These are phyloP conservation scores for Diorhabda elongata DNA, from an alignment of 1,140 invertebrate genomes.

Conservation along the genomic window DNA sequence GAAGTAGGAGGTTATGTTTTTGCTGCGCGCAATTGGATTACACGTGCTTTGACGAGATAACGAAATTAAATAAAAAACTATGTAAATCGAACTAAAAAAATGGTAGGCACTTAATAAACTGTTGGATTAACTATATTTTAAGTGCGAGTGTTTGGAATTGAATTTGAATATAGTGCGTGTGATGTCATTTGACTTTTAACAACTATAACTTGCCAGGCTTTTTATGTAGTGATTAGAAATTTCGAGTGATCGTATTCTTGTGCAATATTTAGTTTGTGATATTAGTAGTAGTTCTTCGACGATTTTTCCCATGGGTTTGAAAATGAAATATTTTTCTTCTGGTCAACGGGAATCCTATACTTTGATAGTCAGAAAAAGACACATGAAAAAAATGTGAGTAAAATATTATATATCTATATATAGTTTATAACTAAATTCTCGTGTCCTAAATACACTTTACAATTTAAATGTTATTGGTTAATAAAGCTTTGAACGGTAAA, in stretches of 20 bases:
- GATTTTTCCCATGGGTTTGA: slow-evolving; percentile 32
- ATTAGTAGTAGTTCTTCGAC: slow-evolving; percentile 19
- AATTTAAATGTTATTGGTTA: too few species aligned
- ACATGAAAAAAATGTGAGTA: slow-evolving; percentile 53
- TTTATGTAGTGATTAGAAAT: slow-evolving; percentile 5
- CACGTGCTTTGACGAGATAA: neutral
- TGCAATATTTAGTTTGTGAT: slow-evolving; percentile 25
- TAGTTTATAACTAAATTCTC: too few species aligned
- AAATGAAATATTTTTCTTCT: slow-evolving; percentile 52
- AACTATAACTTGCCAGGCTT: slow-evolving; percentile 14
- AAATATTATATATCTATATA: neutral
- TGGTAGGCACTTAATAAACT: neutral
- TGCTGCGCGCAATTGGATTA: neutral
- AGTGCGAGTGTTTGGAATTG: neutral
- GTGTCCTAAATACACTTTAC: too few species aligned
- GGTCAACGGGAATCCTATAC: slow-evolving; percentile 53
- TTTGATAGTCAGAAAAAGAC: slow-evolving; percentile 50
- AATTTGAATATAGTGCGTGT: neutral
- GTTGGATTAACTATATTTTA: slow-evolving; percentile 1
- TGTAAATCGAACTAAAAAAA: neutral
- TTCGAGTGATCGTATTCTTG: neutral
- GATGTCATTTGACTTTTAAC: neutral
- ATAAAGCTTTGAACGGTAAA: too few species aligned
- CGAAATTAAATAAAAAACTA: neutral
- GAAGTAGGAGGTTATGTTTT: neutral